A percentile compares a stretch with the other conserved stretches of the same genome.
These are phyloP conservation scores for Orthonychiurus folsomi DNA, from an alignment of 2,888 invertebrate genomes.

Conservation along the genomic window DNA sequence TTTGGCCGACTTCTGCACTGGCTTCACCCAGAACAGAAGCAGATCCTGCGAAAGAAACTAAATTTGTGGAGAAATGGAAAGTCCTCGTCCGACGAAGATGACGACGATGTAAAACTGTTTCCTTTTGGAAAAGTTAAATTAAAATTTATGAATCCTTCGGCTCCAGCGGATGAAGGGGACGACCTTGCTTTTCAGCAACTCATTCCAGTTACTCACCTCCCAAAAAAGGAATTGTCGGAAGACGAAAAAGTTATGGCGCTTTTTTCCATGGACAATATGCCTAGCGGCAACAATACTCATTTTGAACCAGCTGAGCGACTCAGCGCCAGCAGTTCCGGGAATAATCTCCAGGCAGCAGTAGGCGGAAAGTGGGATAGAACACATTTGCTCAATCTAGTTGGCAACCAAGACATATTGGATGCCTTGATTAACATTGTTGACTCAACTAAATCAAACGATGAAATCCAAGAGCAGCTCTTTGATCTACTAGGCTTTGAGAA, in stretches of 20 bases:
- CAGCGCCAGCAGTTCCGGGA: background rate
- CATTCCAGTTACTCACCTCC: background rate
- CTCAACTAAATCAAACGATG: conserved; percentile 55
- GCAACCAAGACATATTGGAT: conserved; percentile 51
- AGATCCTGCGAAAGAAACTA: conserved; percentile 15
- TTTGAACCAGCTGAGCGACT: background rate
- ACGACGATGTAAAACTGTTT: conserved; percentile 23
- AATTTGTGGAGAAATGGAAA: conserved; percentile 7
- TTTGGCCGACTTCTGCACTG: conserved; percentile 18
- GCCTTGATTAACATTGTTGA: conserved; percentile 55
- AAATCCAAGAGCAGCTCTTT: conserved; percentile 67
- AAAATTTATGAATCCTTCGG: conserved; percentile 15
- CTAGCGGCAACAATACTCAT: background rate
- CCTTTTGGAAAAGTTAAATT: conserved; percentile 28
- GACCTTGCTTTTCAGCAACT: background rate
- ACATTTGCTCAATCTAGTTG: conserved; percentile 30
- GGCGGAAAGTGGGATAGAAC: conserved; percentile 27
- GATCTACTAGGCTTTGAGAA: conserved; percentile 81
- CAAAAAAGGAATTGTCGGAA: conserved; percentile 4
- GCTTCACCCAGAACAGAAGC: conserved; percentile 17
- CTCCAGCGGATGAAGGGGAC: background rate
- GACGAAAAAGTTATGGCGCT: conserved; percentile 26
- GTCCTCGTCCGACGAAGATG: background rate
- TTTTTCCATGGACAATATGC: conserved; percentile 13
- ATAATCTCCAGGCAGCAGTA: background rate